A percentile compares a stretch with the other conserved stretches of the same genome.
Evolutionary conservation across 2,888 invertebrate species (phyloP).

Genomic region (Calliopum simillimum): DNA sequence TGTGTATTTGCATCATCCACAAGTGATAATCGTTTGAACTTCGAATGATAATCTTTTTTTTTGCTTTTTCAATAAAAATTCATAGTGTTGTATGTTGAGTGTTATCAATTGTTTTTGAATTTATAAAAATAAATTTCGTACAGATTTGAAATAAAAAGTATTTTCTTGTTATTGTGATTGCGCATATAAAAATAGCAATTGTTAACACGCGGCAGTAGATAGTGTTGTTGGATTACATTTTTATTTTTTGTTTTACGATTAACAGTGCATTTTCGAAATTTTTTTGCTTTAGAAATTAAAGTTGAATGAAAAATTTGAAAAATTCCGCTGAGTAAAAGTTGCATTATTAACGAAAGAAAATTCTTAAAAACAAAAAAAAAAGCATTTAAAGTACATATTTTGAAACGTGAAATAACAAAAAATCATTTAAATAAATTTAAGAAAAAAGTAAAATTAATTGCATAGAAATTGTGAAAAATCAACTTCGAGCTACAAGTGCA

Average conservation of each 20-base stretch:
- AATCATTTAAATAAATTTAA: background rate
- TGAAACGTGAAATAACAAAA: too few relatives aligned
- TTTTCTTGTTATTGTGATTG: constrained; percentile 24
- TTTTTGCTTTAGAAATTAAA: background rate
- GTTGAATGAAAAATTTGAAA: constrained; percentile 4
- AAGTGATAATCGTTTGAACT: too few relatives aligned
- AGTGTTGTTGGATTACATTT: background rate
- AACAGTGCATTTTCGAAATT: constrained; percentile 2
- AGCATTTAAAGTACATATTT: background rate
- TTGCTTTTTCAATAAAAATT: too few relatives aligned
- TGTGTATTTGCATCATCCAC: background rate
- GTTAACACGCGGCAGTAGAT: constrained; percentile 20
- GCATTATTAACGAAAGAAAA: background rate
- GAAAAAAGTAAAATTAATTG: too few relatives aligned
- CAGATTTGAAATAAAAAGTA: too few relatives aligned
- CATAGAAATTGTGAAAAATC: constrained; percentile 23
- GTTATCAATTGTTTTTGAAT: too few relatives aligned
- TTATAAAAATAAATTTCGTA: too few relatives aligned
- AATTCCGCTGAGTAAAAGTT: constrained; percentile 9
- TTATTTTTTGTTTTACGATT: background rate
- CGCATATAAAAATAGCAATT: constrained; percentile 22
- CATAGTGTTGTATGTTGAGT: too few relatives aligned
- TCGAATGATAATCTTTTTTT: too few relatives aligned
- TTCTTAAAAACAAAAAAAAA: background rate
- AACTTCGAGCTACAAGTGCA: too few relatives aligned